A percentile compares a stretch with the other conserved stretches of the same genome.
Conservation (phyloP, 2,888 invertebrate genomes). For the Athetis lepigone region DNA sequence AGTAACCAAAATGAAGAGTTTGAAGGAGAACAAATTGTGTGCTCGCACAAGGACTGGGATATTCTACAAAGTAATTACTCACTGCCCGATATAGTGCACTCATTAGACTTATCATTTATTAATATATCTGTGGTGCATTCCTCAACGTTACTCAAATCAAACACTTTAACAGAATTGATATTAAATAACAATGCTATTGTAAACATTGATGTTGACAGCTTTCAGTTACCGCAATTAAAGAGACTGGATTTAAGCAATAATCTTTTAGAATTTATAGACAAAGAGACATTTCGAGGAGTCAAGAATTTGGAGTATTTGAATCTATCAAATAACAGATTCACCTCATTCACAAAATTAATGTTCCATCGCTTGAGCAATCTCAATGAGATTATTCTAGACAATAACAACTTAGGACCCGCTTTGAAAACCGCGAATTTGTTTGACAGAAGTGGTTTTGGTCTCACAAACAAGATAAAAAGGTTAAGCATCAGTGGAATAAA, state of each 20-base stretch:
- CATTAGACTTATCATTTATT: conserved; percentile 80
- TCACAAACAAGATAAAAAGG: conserved; percentile 77
- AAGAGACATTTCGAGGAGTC: conserved; percentile 78
- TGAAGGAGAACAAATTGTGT: conserved; percentile 76
- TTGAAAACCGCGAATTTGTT: conserved; percentile 78
- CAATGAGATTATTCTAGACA: conserved; percentile 82
- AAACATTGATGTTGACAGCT: conserved; percentile 72
- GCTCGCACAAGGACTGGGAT: conserved; percentile 70
- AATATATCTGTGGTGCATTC: conserved; percentile 72
- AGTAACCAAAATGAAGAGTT: conserved; percentile 70
- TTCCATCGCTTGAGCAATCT: conserved; percentile 82
- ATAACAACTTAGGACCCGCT: conserved; percentile 82
- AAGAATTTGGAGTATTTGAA: conserved; percentile 83
- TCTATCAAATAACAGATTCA: conserved; percentile 84
- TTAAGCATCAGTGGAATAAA: conserved; percentile 79
- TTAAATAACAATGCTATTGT: conserved; percentile 78
- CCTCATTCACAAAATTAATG: conserved; percentile 76
- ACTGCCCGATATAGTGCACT: conserved; percentile 73
- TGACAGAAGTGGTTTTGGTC: conserved; percentile 79
- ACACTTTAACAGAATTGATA: conserved; percentile 72
- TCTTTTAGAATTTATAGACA: conserved; percentile 76
- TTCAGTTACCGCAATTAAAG: conserved; percentile 78
- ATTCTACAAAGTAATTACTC: conserved; percentile 67
- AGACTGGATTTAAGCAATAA: conserved; percentile 84
- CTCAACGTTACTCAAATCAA: conserved; percentile 72